These are phyloP conservation scores for Datnioides undecimradiatus DNA, from an alignment of 2,113 vertebrate genomes.

Conservation along the genomic window DNA sequence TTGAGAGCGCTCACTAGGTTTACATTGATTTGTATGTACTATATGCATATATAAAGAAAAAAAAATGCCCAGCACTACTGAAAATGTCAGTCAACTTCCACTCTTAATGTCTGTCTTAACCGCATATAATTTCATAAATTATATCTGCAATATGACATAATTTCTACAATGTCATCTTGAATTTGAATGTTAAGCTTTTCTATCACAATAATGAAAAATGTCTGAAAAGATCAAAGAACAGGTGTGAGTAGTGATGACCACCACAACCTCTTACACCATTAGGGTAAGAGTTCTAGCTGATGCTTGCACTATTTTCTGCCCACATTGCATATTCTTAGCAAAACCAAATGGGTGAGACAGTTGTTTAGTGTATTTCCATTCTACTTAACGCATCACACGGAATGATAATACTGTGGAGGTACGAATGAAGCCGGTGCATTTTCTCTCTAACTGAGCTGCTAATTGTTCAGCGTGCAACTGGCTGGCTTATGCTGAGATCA, in stretches of 20 bases:
- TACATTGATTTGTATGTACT: not conserved
- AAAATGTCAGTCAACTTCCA: conserved; percentile 5
- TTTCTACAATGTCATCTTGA: not conserved
- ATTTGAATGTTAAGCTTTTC: not conserved
- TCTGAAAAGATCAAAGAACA: not conserved
- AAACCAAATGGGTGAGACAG: not conserved
- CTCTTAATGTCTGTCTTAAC: not conserved
- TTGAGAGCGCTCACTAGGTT: not conserved
- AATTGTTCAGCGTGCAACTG: conserved; percentile 12
- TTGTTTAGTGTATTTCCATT: conserved; percentile 17
- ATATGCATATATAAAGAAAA: not conserved
- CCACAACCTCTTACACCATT: not conserved
- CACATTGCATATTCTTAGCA: not conserved
- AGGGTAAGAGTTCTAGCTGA: not conserved
- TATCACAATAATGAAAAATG: not conserved
- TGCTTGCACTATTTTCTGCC: conserved; percentile 20
- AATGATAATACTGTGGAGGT: not conserved
- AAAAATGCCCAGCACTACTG: not conserved
- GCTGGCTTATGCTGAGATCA: conserved; percentile 28
- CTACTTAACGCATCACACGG: not conserved
- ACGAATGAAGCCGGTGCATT: not conserved
- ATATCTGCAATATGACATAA: not conserved
- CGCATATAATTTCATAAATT: not conserved
- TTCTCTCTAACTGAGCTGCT: conserved; percentile 6
- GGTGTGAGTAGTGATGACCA: not conserved